These are phyloP conservation scores for Lanistes nyassanus DNA, from an alignment of 1,140 invertebrate genomes.

Conservation along the genomic window DNA sequence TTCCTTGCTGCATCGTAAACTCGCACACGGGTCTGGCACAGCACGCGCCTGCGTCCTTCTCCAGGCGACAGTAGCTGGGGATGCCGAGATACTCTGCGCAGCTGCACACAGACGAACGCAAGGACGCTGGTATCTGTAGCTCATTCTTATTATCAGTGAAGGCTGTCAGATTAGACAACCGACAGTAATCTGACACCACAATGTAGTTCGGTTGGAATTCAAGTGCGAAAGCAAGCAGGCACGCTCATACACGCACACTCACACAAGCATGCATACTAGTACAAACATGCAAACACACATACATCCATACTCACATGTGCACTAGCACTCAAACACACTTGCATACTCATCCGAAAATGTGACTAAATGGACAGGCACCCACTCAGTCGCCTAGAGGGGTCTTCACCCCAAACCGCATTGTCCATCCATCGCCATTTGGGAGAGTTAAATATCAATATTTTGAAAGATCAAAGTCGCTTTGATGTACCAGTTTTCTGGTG, in stretches of 20 bases:
- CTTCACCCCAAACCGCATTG: too few relatives aligned
- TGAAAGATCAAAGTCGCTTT: too few relatives aligned
- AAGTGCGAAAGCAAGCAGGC: not conserved
- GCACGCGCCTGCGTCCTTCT: conserved; percentile 48
- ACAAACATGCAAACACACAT: not conserved
- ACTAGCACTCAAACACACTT: not conserved
- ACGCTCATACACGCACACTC: conserved; percentile 11
- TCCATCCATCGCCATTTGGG: too few relatives aligned
- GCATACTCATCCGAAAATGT: not conserved
- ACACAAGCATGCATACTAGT: conserved; percentile 5
- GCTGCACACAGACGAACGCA: conserved; percentile 27
- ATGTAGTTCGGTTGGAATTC: too few relatives aligned
- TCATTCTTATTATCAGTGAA: too few relatives aligned
- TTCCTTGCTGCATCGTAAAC: conserved; percentile 53
- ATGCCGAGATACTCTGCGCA: conserved; percentile 50
- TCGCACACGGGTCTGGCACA: conserved; percentile 54
- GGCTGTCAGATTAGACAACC: too few relatives aligned
- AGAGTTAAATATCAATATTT: too few relatives aligned
- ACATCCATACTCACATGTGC: not conserved
- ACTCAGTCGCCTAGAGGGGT: too few relatives aligned
- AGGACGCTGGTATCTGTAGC: too few relatives aligned
- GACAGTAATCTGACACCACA: too few relatives aligned
- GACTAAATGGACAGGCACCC: not conserved
- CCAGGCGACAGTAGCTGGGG: conserved; percentile 49
- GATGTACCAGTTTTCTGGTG: too few relatives aligned